Evolutionary conservation across 1,140 invertebrate genomes (phyloP), one percentile per base, ranked within the genome.

Genomic region (Lordiphosa collinella): DNA sequence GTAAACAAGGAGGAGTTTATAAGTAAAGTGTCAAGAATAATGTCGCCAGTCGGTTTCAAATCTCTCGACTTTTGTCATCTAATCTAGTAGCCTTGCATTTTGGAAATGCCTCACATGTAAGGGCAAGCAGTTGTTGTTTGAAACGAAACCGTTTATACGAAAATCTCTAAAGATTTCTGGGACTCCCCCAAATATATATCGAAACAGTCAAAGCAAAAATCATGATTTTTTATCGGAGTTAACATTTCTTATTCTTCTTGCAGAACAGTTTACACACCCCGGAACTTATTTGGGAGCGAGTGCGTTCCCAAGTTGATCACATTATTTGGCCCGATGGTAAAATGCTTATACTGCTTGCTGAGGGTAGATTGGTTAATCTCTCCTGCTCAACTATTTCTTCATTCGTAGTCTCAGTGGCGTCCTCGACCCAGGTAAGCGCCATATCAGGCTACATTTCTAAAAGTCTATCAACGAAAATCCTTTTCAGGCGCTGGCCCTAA

Each of bases 301-400:
- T 99, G 3, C 92, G 98, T 41, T 98, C 97, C 11, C 97, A 99
- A 92, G 97, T 99, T 14, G 97, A 99, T 89, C 97, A 98, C 89
- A 94, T 98, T 58, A 97, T 98, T 71, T 98, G 97, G 96, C 95
- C 96, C 11, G 96, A 96, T 89, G 95, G 95, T 43, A 98, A 96
- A 90, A 92, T 93, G 78, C 95, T 97, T 59, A 95, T 99, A 36
- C 91, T 99, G 22, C 90, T 99, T 61, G 97, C 97, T 3, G 97
- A 99, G 91, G 98, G 98, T 37, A 92, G 97, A 14, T 90, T 99
- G 29, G 97, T 98, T 8, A 99, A 99, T 91, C 91, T 99, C 46
- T 98, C 96, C 65, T 99, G 97, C 89, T 99, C 97, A 22, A 98
- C 96, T 86, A 93, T 99, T 84, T 97, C 98, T 35, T 99, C 97